Percentiles rank a stretch among this genome's conserved stretches.
These are phyloP conservation scores for Lithophane semibrunnea DNA, from an alignment of 2,888 invertebrate species.

Conservation along the genomic window DNA sequence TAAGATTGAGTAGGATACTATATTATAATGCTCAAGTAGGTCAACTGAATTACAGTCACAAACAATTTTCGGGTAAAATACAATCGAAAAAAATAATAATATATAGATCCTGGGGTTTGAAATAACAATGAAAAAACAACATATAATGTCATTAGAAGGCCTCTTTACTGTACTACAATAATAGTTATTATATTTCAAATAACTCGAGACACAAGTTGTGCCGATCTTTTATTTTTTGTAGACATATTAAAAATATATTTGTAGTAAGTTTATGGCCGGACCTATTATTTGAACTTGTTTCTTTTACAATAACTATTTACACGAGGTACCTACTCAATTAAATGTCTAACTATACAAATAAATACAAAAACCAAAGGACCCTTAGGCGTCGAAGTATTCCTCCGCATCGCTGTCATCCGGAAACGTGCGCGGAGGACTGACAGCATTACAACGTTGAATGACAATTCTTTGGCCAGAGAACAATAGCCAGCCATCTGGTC, in stretches of 20 bases:
- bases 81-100: neutral
- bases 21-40: neutral
- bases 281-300: too few species aligned
- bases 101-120: neutral
- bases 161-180: neutral
- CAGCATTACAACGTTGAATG: too few species aligned
- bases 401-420: too few species aligned
- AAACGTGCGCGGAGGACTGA: too few species aligned
- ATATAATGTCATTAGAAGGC: conserved; percentile 4
- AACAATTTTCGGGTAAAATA: neutral
- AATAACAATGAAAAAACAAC: neutral
- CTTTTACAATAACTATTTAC: too few species aligned
- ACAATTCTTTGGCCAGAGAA: too few species aligned
- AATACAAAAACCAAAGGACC: too few species aligned
- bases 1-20: neutral
- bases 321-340: too few species aligned
- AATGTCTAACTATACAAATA: too few species aligned
- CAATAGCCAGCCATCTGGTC: too few species aligned
- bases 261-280: neutral
- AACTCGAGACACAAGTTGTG: neutral
- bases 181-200: conserved; percentile 11
- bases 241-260: conserved; percentile 4
- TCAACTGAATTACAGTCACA: neutral
- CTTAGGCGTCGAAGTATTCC: too few species aligned
- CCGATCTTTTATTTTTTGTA: conserved; percentile 17